Conservation (phyloP, 1,140 invertebrate species). For the Ceratina calcarata region DNA sequence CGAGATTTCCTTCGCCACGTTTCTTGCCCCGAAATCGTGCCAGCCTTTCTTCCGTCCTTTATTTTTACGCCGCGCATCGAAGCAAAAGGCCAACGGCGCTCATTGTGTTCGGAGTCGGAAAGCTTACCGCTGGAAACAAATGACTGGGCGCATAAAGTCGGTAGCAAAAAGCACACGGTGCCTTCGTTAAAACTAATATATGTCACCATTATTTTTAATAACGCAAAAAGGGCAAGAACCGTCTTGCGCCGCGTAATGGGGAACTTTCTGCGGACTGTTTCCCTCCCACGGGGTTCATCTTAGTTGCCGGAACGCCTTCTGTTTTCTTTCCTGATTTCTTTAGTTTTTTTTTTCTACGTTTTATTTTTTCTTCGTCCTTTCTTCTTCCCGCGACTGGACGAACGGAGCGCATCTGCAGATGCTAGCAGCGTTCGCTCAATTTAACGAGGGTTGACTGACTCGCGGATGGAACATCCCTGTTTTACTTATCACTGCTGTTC, state of each 20-base stretch:
- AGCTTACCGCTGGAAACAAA: conserved; percentile 65
- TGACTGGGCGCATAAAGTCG: conserved; percentile 67
- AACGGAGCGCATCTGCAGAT: conserved; percentile 24
- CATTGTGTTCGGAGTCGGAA: conserved; percentile 64
- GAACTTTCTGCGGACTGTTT: conserved; percentile 39
- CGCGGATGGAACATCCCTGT: conserved; percentile 18
- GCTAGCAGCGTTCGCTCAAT: conserved; percentile 9
- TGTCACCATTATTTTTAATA: conserved; percentile 76
- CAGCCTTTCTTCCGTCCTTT: conserved; percentile 5
- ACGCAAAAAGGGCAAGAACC: conserved; percentile 62
- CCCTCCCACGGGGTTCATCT: not conserved
- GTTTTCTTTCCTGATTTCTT: not conserved
- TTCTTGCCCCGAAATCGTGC: conserved; percentile 16
- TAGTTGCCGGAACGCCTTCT: not conserved
- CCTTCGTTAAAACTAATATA: conserved; percentile 75
- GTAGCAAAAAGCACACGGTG: conserved; percentile 63
- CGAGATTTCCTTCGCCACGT: conserved; percentile 20
- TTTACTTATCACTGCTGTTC: conserved; percentile 27
- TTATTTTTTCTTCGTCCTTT: not conserved
- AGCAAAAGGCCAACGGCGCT: conserved; percentile 51
- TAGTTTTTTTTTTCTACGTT: not conserved
- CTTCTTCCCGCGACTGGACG: not conserved
- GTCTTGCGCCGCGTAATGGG: conserved; percentile 37
- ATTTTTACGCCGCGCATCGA: conserved; percentile 31
- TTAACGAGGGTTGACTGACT: conserved; percentile 54